These are phyloP conservation scores for Sipha maydis DNA, from an alignment of 2,888 invertebrate genomes.

Conservation along the genomic window DNA sequence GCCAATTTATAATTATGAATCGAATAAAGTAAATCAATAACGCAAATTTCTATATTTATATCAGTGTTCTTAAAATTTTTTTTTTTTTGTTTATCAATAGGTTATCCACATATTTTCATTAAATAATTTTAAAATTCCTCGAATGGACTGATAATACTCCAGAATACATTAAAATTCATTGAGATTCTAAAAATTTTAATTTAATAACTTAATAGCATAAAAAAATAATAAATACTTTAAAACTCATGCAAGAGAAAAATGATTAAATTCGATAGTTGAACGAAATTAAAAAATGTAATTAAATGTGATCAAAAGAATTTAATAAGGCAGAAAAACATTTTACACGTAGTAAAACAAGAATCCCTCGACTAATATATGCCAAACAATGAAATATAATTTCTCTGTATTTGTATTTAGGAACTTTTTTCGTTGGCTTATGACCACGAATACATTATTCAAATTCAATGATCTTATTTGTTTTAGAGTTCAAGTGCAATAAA, in stretches of 20 bases:
- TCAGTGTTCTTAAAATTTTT: neutral
- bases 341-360: neutral
- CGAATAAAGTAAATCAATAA: too few relatives aligned
- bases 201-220: neutral
- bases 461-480: neutral
- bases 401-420: neutral
- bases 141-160: neutral
- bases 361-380: neutral
- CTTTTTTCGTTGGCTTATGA: neutral
- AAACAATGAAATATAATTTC: neutral
- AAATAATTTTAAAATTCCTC: neutral
- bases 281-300: neutral
- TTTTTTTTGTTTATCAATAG: neutral
- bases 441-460: constrained; percentile 24
- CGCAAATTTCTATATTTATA: too few relatives aligned
- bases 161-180: neutral
- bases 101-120: neutral
- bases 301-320: neutral
- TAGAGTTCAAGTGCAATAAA: neutral
- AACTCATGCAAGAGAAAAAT: neutral
- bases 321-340: neutral
- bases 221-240: neutral
- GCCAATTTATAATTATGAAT: too few relatives aligned
- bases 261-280: neutral
- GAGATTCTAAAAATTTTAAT: neutral